Evolutionary conservation across 2,113 vertebrate genomes (phyloP), one percentile per base, ranked within the genome.

Genomic region (Cyphomyrus plagiostoma): DNA sequence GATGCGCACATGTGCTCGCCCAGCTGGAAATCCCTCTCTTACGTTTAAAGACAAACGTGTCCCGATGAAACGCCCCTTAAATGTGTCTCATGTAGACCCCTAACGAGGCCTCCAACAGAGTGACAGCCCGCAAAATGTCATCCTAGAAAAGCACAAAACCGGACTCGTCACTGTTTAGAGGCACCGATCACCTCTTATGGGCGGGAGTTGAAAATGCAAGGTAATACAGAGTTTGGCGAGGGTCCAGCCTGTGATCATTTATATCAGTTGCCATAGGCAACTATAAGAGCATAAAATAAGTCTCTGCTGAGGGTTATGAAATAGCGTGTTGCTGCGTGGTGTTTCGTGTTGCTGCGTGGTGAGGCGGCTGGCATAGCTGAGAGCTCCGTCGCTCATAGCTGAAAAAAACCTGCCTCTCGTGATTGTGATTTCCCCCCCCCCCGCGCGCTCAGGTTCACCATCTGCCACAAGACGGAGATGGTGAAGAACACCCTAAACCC

Each of bases 401-500:
- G 80, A 19, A 42, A 58, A 45, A n/a, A 23, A 26, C 56, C 4
- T 21, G 11, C 42, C 10, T 89, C 46, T 82, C 17, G 9, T 30
- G 62, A 30, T 70, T 70, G n/a, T 70, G 62, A 66, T 66, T 9
- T 11, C 52, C 11, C 53, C 10, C 9, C 13, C 21, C 50, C 56
- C 21, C 46, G 42, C 10, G 10, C 13, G 23, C 50, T 45, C 90
- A 96, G 95, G 90, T 96, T 96, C 92, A 96, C 95, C 84, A 95
- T 96, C 91, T 96, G 95, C 89, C 95, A 96, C 92, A 89, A 89
- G 74, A 83, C 88, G 3, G 88, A 83, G 50, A 74, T 83, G 74
- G 88, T 89, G 35, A 89, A 96, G 93, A 95, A 96, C 88, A 96
- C 95, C 0, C 89, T 96, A 92, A 96, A 96, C 92, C 95, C 95